These are phyloP conservation scores for Tupaia chinensis DNA, from an alignment of 2,113 vertebrate species.

Conservation along the genomic window DNA sequence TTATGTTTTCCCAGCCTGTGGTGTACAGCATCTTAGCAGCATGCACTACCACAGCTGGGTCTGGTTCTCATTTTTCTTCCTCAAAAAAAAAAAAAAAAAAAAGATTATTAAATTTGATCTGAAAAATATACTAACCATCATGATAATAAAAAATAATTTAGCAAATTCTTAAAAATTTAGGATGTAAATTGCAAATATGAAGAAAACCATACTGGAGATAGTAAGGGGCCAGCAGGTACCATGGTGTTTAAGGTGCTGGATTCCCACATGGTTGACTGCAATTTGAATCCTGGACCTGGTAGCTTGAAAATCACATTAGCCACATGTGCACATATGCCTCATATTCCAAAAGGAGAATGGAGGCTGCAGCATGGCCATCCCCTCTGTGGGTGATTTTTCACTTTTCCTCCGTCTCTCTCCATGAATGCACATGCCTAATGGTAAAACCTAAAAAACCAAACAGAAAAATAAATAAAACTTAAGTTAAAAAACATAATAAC, in stretches of 20 bases:
- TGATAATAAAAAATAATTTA: not conserved
- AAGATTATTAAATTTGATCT: not conserved
- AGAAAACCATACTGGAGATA: not conserved
- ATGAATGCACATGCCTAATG: not conserved
- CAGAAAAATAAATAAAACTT: not conserved
- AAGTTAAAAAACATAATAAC: conserved; percentile 33
- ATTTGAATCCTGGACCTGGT: not conserved
- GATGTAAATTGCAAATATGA: not conserved
- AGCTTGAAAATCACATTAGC: too few relatives aligned
- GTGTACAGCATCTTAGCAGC: too few relatives aligned
- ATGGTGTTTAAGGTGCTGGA: too few relatives aligned
- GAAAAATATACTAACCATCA: not conserved
- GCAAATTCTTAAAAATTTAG: not conserved
- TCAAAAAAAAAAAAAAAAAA: not conserved
- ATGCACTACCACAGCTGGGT: not conserved
- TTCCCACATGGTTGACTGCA: too few relatives aligned
- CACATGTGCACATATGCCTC: too few relatives aligned
- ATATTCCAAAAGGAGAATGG: too few relatives aligned
- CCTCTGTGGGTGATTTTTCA: too few relatives aligned
- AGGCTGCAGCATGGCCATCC: too few relatives aligned
- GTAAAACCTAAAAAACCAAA: not conserved
- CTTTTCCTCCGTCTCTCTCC: not conserved
- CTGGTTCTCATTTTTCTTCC: not conserved
- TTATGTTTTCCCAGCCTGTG: too few relatives aligned
- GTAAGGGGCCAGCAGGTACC: too few relatives aligned